Evolutionary conservation across 2,797 vertebrate genomes (phyloP).

Genomic region (Macrochelys suwanniensis): DNA sequence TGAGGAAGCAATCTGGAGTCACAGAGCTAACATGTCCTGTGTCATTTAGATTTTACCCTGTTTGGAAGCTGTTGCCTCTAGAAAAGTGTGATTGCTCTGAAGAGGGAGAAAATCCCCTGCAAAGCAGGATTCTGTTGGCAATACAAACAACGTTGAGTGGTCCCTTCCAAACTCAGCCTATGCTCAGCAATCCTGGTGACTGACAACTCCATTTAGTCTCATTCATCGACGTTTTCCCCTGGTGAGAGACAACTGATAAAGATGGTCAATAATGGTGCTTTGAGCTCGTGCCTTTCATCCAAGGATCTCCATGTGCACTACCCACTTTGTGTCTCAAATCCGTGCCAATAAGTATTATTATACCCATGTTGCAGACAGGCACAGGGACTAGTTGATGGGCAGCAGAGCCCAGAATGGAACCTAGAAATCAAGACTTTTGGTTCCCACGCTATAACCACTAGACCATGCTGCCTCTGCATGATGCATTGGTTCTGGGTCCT

Average conservation of each 20-base stretch:
- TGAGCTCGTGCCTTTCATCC: not conserved
- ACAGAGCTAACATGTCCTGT: not conserved
- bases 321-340: not conserved
- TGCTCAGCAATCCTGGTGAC: conserved; percentile 34
- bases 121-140: conserved; percentile 65
- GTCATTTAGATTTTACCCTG: not conserved
- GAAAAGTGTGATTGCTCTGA: not conserved
- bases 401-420: not conserved
- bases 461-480: not conserved
- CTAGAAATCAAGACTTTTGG: not conserved
- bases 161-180: conserved; percentile 53
- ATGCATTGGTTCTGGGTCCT: not conserved
- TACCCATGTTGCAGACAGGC: not conserved
- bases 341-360: not conserved
- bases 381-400: not conserved
- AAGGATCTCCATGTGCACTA: not conserved
- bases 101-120: conserved; percentile 1
- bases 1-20: not conserved
- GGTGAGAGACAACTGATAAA: conserved; percentile 16
- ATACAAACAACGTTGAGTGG: not conserved
- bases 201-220: not conserved
- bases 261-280: conserved; percentile 55
- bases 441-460: not conserved
- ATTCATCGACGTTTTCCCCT: conserved; percentile 39
- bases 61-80: not conserved